Conservation (phyloP, 2,797 vertebrate species). For the Brachyrhaphis roseni region DNA sequence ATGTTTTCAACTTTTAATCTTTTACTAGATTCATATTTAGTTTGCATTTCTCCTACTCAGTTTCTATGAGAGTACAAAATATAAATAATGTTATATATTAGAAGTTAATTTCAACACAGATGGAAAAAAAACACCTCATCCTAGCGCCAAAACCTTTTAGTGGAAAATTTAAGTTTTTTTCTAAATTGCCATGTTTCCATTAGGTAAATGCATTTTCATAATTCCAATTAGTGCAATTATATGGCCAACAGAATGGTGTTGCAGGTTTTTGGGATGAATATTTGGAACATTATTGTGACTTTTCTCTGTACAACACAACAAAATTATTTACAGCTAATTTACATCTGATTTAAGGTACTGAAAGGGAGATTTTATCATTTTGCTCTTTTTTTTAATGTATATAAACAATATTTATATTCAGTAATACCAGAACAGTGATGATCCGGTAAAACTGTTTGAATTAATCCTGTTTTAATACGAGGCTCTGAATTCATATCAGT, state of each 20-base stretch:
- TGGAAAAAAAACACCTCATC: too few relatives aligned
- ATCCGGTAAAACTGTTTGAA: background rate
- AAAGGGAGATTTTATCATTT: background rate
- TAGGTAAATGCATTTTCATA: too few relatives aligned
- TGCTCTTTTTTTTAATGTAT: background rate
- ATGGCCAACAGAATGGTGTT: background rate
- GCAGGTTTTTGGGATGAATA: background rate
- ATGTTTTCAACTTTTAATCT: background rate
- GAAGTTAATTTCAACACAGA: too few relatives aligned
- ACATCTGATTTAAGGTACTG: background rate
- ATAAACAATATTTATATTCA: background rate
- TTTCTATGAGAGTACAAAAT: background rate
- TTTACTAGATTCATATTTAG: background rate
- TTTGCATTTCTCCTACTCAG: background rate
- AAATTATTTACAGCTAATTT: background rate
- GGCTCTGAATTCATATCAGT: background rate
- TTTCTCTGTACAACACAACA: background rate
- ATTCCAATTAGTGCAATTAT: too few relatives aligned
- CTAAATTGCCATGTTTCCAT: too few relatives aligned
- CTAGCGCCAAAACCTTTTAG: too few relatives aligned
- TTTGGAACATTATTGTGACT: background rate
- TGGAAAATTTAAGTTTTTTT: too few relatives aligned
- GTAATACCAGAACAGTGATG: background rate
- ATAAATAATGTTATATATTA: background rate
- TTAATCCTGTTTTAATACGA: background rate